Evolutionary conservation across 53 echinoderm and acorn worm species (phyloP).

Genomic region (Antedon mediterranea): DNA sequence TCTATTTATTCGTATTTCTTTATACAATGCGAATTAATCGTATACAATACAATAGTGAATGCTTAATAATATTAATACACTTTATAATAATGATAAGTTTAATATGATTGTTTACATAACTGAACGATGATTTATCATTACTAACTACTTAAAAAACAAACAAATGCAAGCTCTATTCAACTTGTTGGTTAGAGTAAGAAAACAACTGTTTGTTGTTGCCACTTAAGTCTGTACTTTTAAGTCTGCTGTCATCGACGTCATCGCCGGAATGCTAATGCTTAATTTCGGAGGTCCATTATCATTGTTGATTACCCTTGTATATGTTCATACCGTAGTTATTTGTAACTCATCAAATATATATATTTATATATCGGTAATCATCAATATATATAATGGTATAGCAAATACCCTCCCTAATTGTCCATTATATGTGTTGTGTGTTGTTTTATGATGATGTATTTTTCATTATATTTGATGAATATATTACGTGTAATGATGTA

Average conservation of each 20-base stretch:
- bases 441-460: conserved; percentile 1
- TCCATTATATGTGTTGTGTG: neutral
- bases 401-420: neutral
- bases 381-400: neutral
- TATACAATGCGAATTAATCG: too few relatives aligned
- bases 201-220: too few relatives aligned
- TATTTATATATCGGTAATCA: neutral
- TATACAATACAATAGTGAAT: too few relatives aligned
- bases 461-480: neutral
- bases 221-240: too few relatives aligned
- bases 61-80: too few relatives aligned
- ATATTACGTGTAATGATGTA: neutral
- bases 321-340: neutral
- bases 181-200: too few relatives aligned
- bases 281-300: neutral
- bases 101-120: too few relatives aligned
- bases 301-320: neutral
- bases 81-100: too few relatives aligned
- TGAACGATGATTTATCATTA: too few relatives aligned
- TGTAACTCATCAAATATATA: neutral
- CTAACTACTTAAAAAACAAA: too few relatives aligned
- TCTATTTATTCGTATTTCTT: too few relatives aligned
- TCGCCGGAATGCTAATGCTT: neutral
- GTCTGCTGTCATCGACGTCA: neutral
- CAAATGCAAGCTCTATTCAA: too few relatives aligned